Evolutionary conservation across 2,888 invertebrate species (phyloP), one percentile per base, ranked within the genome.

Genomic region (Euclidia mi): DNA sequence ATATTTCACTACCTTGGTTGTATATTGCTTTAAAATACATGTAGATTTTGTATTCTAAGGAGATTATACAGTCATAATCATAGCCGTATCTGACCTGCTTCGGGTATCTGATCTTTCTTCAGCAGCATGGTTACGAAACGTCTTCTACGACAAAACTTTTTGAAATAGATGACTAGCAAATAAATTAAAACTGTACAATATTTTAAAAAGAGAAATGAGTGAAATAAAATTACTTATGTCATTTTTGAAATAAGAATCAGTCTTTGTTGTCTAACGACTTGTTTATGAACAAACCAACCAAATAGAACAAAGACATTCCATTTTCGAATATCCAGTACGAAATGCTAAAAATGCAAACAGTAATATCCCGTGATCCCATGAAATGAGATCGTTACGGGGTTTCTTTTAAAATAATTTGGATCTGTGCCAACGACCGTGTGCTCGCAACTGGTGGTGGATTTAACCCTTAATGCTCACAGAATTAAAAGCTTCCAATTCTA

Each of bases 351-450:
- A 66, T 55, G 52, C 59, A 44, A 75, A 65, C 64, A 74, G 74
- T 70, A 72, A 64, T 70, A 66, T 56, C 20, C 68, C 49, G 55
- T 69, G 73, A 72, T 77, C 71, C 76, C 49, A 63, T 62, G 62
- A 82, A 91, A 90, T 87, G 84, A 85, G 84, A 79, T 79, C 78
- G 81, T 87, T 88, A 81, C 79, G 78, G 70, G 80, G 84, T 88
- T 91, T 87, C 87, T 92, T 92, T 91, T 82, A 88, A 92, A 92
- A 92, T 92, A 90, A 92, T 92, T 92, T 93, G 93, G 93, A 85
- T 52, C 59, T 50, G 56, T 49, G 91, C 93, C 94, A 94, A 82
- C 77, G 65, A 65, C 73, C 73, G 73, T 75, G 77, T 65, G 75
- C 74, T 89, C 75, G 91, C 92, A 92, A 93, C 92, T 92, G 89